These are phyloP conservation scores for Bovichtus variegatus DNA, from an alignment of 2,797 vertebrate species.

Conservation along the genomic window DNA sequence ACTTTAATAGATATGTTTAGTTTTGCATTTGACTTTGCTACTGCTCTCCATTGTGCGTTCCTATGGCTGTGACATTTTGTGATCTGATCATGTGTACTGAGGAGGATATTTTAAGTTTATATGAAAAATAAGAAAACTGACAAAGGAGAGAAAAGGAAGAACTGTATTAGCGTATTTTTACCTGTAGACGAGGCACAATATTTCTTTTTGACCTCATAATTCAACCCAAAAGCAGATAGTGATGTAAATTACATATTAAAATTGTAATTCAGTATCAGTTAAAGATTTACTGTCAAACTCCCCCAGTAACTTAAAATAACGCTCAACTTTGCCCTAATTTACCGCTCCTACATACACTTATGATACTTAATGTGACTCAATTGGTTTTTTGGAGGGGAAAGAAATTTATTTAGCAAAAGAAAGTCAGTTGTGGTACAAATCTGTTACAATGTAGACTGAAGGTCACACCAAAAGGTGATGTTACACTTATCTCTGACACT, in stretches of 20 bases:
- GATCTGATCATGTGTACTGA: conserved; percentile 44
- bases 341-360: neutral
- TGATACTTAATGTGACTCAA: neutral
- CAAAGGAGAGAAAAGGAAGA: conserved; percentile 14
- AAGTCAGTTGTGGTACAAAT: neutral
- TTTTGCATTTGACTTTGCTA: conserved; percentile 69
- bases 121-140: conserved; percentile 23
- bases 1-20: conserved; percentile 61
- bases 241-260: conserved; percentile 1
- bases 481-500: neutral
- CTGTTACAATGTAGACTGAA: neutral
- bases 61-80: conserved; percentile 63
- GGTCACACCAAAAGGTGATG: conserved; percentile 13
- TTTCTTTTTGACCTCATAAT: conserved; percentile 46
- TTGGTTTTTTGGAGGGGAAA: neutral
- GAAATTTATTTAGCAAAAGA: neutral
- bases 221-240: conserved; percentile 16
- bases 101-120: conserved; percentile 36
- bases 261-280: conserved; percentile 20
- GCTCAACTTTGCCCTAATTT: neutral
- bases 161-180: conserved; percentile 46
- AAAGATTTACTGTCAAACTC: conserved; percentile 7
- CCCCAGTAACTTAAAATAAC: conserved; percentile 3
- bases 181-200: conserved; percentile 31
- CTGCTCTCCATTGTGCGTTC: conserved; percentile 65